A percentile compares a stretch with the other conserved stretches of the same genome.
Evolutionary conservation across 2,888 invertebrate species (phyloP).

Genomic region (Balanococcus diminutus): DNA sequence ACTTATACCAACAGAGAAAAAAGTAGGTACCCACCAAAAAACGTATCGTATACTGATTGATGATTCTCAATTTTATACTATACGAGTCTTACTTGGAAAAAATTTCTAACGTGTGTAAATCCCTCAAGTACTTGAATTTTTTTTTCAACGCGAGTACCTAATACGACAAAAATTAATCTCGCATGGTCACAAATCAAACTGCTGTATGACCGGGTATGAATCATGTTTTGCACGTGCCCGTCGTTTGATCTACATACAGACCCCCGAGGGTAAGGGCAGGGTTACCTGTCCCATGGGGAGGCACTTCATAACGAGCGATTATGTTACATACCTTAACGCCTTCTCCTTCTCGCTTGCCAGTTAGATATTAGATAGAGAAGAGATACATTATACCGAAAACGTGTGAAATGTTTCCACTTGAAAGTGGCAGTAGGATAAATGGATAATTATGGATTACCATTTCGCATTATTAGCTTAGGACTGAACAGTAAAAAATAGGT

Average conservation of each 20-base stretch:
- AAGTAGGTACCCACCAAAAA: background rate
- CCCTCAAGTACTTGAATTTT: background rate
- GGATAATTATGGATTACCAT: background rate
- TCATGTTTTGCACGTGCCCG: background rate
- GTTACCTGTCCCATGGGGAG: background rate
- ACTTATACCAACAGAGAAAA: background rate
- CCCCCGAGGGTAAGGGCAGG: background rate
- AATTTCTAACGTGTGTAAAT: background rate
- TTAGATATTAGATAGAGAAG: no score
- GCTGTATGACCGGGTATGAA: slow-evolving; percentile 4
- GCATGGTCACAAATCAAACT: background rate
- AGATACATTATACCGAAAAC: background rate
- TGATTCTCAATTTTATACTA: background rate
- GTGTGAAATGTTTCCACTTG: background rate
- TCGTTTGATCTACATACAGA: slow-evolving; percentile 17
- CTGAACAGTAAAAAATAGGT: no score
- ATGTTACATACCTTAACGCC: background rate
- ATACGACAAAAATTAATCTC: background rate
- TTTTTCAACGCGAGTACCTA: background rate
- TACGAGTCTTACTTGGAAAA: background rate
- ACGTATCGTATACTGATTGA: slow-evolving; percentile 4
- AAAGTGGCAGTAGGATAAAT: background rate
- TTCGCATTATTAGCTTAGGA: background rate
- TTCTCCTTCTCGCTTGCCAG: background rate
- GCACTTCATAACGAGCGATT: background rate